These are phyloP conservation scores for Liopterus haemorrhoidalis DNA, from an alignment of 2,888 invertebrate genomes.

Conservation along the genomic window DNA sequence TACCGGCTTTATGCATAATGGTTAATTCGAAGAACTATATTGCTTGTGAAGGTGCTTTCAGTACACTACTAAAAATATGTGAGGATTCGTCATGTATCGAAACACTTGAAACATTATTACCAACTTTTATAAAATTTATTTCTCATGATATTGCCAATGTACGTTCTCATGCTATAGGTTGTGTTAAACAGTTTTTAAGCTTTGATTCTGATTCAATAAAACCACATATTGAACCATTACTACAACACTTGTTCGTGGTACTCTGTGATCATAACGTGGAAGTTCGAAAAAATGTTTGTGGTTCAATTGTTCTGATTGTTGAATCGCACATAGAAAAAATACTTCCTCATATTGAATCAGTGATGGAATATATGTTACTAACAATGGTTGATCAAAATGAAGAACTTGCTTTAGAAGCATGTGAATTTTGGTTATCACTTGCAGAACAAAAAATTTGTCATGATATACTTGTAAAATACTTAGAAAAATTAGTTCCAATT, in stretches of 20 bases:
- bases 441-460: slow-evolving; percentile 91
- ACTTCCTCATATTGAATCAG: slow-evolving; percentile 91
- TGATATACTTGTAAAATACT: slow-evolving; percentile 79
- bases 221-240: slow-evolving; percentile 88
- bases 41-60: slow-evolving; percentile 95
- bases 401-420: slow-evolving; percentile 93
- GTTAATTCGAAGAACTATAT: slow-evolving; percentile 85
- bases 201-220: slow-evolving; percentile 89
- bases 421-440: slow-evolving; percentile 96
- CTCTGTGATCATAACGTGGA: slow-evolving; percentile 92
- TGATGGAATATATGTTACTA: slow-evolving; percentile 95
- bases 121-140: slow-evolving; percentile 96
- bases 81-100: slow-evolving; percentile 78
- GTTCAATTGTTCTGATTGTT: slow-evolving; percentile 90
- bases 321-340: slow-evolving; percentile 92
- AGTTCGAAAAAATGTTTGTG: slow-evolving; percentile 95
- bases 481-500: slow-evolving; percentile 81
- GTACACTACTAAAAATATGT: slow-evolving; percentile 96
- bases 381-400: slow-evolving; percentile 89
- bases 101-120: slow-evolving; percentile 90
- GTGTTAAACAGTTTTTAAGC: slow-evolving; percentile 97
- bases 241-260: slow-evolving; percentile 87
- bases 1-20: slow-evolving; percentile 86
- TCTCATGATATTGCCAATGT: slow-evolving; percentile 91
- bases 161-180: slow-evolving; percentile 94